A percentile compares a stretch with the other conserved stretches of the same genome.
These are phyloP conservation scores for Thamnophis sirtalis DNA, from an alignment of 2,113 vertebrate genomes.

Conservation along the genomic window DNA sequence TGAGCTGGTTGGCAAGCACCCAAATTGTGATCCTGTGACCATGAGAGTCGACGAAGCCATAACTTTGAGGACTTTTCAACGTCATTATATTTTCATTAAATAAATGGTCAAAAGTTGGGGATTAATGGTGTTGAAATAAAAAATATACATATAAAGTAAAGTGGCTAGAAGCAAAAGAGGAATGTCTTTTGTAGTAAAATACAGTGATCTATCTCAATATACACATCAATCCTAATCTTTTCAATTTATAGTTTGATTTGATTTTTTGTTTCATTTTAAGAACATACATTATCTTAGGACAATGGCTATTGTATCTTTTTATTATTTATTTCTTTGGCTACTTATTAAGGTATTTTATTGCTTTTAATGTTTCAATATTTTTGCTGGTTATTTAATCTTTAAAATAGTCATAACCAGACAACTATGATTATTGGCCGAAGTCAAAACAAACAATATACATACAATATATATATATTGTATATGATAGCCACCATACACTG, in stretches of 20 bases:
- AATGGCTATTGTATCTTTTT: neutral
- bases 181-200: neutral
- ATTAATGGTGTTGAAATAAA: neutral
- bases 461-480: neutral
- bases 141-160: neutral
- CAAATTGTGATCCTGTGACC: neutral
- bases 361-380: neutral
- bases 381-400: neutral
- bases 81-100: neutral
- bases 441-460: neutral
- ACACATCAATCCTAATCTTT: neutral
- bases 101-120: neutral
- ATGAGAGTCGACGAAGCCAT: neutral
- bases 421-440: neutral
- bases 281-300: neutral
- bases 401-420: neutral
- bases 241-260: neutral
- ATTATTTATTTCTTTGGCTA: neutral
- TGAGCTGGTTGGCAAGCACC: neutral
- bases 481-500: neutral
- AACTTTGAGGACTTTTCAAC: neutral
- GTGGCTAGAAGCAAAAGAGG: neutral
- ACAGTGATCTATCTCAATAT: neutral
- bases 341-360: neutral
- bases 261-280: neutral